Conservation (phyloP, 2,888 invertebrate species). For the Scrobipalpa atriplicella region DNA sequence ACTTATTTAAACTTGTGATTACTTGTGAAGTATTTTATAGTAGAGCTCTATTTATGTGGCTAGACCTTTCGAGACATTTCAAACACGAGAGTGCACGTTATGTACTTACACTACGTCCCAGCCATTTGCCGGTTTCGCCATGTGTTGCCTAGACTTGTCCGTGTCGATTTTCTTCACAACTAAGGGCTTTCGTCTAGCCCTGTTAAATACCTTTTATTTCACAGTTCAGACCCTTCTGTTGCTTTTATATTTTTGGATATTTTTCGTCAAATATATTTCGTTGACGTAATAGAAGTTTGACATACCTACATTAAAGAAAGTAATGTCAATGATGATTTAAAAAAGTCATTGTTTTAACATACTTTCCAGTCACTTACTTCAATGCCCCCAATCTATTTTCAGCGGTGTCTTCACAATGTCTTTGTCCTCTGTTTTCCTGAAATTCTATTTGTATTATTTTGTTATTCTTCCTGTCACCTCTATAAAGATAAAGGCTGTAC, state of each 20-base stretch:
- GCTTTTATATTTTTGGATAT: too few relatives aligned
- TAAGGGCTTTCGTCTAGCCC: constrained; percentile 8
- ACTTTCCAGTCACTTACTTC: too few relatives aligned
- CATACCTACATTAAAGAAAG: too few relatives aligned
- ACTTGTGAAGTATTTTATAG: too few relatives aligned
- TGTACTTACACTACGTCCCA: neutral
- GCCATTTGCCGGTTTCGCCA: neutral
- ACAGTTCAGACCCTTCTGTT: too few relatives aligned
- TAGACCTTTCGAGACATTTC: neutral
- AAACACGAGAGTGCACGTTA: neutral
- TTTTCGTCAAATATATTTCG: too few relatives aligned
- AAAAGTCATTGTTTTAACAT: too few relatives aligned
- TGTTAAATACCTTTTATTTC: neutral
- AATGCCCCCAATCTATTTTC: too few relatives aligned
- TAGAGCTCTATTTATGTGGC: neutral
- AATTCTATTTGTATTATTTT: neutral
- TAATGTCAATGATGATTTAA: too few relatives aligned
- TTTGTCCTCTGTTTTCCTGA: too few relatives aligned
- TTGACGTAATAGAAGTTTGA: too few relatives aligned
- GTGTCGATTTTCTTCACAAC: neutral
- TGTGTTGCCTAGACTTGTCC: neutral
- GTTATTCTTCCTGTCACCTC: neutral
- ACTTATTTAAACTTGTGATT: neutral
- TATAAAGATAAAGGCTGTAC: constrained; percentile 1
- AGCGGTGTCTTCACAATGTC: too few relatives aligned